A percentile compares a stretch with the other conserved stretches of the same genome.
phyloP scores from a whole-genome alignment of 2,113 vertebrate genomes.

The Corythoichthys haematopterus region DNA sequence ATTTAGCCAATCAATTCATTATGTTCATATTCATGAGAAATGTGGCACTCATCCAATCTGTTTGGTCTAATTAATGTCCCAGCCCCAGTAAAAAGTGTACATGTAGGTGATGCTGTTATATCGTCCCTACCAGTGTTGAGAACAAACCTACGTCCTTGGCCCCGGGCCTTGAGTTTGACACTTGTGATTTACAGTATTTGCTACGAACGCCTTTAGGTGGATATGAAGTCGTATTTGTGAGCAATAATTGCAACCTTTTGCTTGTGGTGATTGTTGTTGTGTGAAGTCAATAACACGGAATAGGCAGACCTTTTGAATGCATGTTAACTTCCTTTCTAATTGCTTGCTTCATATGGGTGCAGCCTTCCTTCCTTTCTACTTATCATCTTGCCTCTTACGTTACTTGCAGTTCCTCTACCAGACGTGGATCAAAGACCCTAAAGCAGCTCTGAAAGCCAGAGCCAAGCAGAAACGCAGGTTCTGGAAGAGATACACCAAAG shows the following conservation, averaged over 20 bases:
- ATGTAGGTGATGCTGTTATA: no score
- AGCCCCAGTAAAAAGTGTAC: no score
- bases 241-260: not conserved
- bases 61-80: no score
- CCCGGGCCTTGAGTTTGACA: no score
- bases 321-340: not conserved
- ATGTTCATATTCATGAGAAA: no score
- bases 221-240: not conserved
- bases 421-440: conserved; percentile 95
- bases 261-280: not conserved
- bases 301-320: not conserved
- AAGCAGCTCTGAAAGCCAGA: conserved; percentile 84
- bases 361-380: not conserved
- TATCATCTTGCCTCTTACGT: conserved; percentile 22
- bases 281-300: not conserved
- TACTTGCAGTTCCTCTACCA: conserved; percentile 90
- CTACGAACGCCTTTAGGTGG: not conserved
- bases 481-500: conserved; percentile 74
- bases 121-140: no score
- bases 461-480: conserved; percentile 81
- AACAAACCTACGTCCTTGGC: no score
- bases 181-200: no score
- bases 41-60: no score
- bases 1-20: no score
- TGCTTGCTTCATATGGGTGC: not conserved